Base-by-base conservation (phyloP, 2,888 invertebrate genomes). In the Phlogophora meticulosa region DNA sequence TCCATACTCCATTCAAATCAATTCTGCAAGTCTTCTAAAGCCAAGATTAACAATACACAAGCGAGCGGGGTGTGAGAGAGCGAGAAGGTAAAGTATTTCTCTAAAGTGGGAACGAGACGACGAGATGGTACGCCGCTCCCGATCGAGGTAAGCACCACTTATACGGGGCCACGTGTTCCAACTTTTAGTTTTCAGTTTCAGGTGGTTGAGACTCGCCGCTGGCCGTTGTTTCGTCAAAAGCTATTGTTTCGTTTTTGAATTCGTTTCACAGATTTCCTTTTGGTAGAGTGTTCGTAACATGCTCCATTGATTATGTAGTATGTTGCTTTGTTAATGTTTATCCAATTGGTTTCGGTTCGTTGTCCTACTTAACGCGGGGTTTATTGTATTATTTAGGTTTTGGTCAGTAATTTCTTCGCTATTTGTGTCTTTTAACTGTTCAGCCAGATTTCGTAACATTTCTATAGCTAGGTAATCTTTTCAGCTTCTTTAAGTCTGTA, bases 71-170 rank as follows among this genome's bases (percentile, higher is more conserved):
- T 85, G 93, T 93, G 94, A 94, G 94, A 94, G 94, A 94, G 93
- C 92, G 94, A 92, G 93, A 91, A 84, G 89, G 90, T 73, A 81
- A 76, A 91, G 90, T 91, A 85, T 91, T 85, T 72, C 68, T 92
- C 82, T 91, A 93, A 94, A 94, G 95, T 95, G 94, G 94, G 93
- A 94, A 94, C 94, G 94, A 94, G 94, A 93, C 92, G 90, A 82
- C 87, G 88, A 81, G 88, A 95, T 94, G 95, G 88, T 89, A 86
- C 92, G 86, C 89, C 91, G 94, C 90, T 90, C 87, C 89, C 90
- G 88, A 83, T 72, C 87, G 92, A 94, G 95, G 95, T 95, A 92
- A 95, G 95, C 94, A 92, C 91, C 91, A 90, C 90, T 92, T 88
- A 87, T 88, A 84, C 76, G 28, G 68, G 77, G 87, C 92, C 95